Conservation (phyloP, 1,140 invertebrate genomes). For the Drosophila seguyi region DNA sequence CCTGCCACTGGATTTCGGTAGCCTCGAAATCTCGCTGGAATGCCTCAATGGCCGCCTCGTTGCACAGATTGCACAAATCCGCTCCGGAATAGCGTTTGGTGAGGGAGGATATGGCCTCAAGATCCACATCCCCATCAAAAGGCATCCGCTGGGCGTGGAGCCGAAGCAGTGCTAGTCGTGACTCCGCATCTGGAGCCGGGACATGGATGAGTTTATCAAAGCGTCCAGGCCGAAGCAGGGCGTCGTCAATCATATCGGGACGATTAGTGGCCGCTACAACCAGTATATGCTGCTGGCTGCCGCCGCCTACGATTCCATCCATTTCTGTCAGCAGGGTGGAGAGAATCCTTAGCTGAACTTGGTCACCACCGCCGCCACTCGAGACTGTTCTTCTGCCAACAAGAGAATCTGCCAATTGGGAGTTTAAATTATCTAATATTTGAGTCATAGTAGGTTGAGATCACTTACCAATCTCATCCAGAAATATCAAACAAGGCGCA, state of each 20-base stretch:
- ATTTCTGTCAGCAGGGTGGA: conserved; percentile 90
- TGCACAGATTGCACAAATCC: conserved; percentile 90
- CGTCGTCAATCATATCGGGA: conserved; percentile 92
- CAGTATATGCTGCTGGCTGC: conserved; percentile 85
- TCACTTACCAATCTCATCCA: conserved; percentile 90
- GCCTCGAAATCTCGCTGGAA: conserved; percentile 86
- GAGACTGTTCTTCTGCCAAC: conserved; percentile 86
- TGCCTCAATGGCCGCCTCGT: conserved; percentile 90
- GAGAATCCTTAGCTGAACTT: conserved; percentile 88
- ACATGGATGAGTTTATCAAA: conserved; percentile 92
- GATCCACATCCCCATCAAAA: conserved; percentile 87
- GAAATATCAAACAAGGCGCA: conserved; percentile 90
- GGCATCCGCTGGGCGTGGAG: conserved; percentile 88
- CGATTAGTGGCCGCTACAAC: conserved; percentile 92
- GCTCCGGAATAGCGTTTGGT: conserved; percentile 92
- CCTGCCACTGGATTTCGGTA: conserved; percentile 83
- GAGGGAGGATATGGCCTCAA: conserved; percentile 87
- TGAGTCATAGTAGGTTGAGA: too few relatives aligned
- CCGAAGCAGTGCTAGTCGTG: conserved; percentile 88
- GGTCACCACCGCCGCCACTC: conserved; percentile 66
- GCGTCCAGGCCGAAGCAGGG: conserved; percentile 91
- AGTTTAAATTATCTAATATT: not conserved
- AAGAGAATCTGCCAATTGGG: conserved; percentile 87
- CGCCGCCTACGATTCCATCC: conserved; percentile 87
- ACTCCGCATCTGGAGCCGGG: conserved; percentile 89